Percentiles rank a stretch among this genome's conserved stretches.
phyloP scores from a whole-genome alignment of 2,888 invertebrate genomes.

The Sipha maydis region DNA sequence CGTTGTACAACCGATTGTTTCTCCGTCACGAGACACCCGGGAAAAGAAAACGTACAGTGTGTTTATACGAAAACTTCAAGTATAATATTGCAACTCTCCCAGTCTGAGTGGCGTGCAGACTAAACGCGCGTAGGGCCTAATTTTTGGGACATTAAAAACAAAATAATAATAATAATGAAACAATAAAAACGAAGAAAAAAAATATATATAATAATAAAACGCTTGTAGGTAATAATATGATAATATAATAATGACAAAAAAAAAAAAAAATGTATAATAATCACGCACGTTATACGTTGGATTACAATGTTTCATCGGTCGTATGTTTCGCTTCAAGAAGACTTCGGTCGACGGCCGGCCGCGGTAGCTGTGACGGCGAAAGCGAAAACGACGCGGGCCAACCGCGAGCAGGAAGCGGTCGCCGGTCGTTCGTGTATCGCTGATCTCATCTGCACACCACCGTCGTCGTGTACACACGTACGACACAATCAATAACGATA shows the following conservation, averaged over 20 bases:
- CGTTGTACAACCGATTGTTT: slow-evolving; percentile 2
- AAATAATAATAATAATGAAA: slow-evolving; percentile 33
- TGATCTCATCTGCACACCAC: too few relatives aligned
- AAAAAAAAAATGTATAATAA: not conserved
- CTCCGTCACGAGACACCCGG: not conserved
- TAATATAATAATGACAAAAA: not conserved
- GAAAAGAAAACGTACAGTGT: not conserved
- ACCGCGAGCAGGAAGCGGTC: too few relatives aligned
- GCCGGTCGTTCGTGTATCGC: too few relatives aligned
- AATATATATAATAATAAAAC: slow-evolving; percentile 24
- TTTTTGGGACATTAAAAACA: slow-evolving; percentile 20
- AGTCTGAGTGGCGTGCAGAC: slow-evolving; percentile 34
- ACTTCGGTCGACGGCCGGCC: not conserved
- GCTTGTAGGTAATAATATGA: not conserved
- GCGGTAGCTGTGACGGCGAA: not conserved
- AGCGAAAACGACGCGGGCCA: not conserved
- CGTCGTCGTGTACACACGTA: too few relatives aligned
- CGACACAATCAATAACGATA: too few relatives aligned
- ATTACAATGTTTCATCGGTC: not conserved
- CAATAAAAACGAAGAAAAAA: slow-evolving; percentile 30
- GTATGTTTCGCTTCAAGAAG: not conserved
- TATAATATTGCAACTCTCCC: slow-evolving; percentile 55
- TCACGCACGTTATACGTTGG: not conserved
- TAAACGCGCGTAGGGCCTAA: slow-evolving; percentile 32
- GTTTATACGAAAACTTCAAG: not conserved